Conservation (phyloP, 2,113 vertebrate genomes). For the Diadophis punctatus region DNA sequence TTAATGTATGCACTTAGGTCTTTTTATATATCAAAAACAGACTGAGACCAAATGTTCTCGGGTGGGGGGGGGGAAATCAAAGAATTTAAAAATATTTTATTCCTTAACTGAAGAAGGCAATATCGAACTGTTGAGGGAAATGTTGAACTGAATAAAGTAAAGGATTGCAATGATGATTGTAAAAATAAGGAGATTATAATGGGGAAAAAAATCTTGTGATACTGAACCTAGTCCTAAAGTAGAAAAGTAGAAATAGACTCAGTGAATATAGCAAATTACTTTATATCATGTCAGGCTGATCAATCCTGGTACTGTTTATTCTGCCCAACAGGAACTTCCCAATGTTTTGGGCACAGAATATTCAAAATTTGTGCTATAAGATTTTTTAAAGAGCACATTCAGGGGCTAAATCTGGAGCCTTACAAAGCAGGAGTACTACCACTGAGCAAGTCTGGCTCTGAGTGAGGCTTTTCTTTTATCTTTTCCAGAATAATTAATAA, state of each 20-base stretch:
- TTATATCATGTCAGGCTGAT: background rate
- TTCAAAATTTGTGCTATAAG: background rate
- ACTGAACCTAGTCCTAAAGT: background rate
- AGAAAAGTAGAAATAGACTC: background rate
- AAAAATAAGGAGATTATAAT: background rate
- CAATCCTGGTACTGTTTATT: background rate
- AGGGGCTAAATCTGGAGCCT: background rate
- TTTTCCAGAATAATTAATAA: background rate
- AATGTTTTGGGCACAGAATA: background rate
- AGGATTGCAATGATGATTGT: background rate
- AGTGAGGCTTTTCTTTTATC: background rate
- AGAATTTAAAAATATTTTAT: accelerated
- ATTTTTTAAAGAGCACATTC: background rate
- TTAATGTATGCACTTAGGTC: accelerated
- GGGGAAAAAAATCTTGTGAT: background rate
- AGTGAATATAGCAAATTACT: background rate
- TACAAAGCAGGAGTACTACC: background rate
- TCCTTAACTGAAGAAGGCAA: background rate
- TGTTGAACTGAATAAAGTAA: background rate
- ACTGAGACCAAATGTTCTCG: background rate
- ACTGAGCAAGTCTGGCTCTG: background rate
- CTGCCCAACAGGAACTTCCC: background rate
- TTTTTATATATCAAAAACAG: background rate
- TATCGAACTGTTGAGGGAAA: background rate
- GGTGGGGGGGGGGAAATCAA: background rate